These are phyloP conservation scores for Gerris lacustris DNA, from an alignment of 2,888 invertebrate species.

Conservation along the genomic window DNA sequence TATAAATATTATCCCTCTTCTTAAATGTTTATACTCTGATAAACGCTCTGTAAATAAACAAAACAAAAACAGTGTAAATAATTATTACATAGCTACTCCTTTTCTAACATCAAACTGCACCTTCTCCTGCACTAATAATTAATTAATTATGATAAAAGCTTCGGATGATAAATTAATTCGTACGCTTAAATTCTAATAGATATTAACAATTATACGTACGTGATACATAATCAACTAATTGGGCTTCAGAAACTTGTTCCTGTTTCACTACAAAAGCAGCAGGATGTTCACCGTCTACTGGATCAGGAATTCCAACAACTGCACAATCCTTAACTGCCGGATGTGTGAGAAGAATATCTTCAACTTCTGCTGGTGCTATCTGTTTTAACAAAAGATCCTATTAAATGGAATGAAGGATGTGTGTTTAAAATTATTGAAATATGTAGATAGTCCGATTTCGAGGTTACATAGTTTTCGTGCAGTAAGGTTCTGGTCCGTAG, in stretches of 20 bases:
- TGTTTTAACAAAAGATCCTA: constrained; percentile 36
- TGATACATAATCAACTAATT: constrained; percentile 46
- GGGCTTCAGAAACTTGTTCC: constrained; percentile 44
- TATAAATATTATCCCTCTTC: constrained; percentile 61
- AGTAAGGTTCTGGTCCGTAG: too few species aligned
- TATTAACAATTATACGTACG: constrained; percentile 45
- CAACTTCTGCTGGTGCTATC: constrained; percentile 79
- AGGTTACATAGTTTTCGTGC: too few species aligned
- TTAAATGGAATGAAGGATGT: not conserved
- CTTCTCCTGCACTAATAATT: too few species aligned
- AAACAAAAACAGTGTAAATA: not conserved
- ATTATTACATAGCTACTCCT: not conserved
- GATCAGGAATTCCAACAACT: constrained; percentile 65
- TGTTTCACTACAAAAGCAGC: constrained; percentile 58
- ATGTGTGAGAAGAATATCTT: constrained; percentile 60
- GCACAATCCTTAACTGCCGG: constrained; percentile 61
- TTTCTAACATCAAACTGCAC: too few species aligned
- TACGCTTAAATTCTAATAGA: too few species aligned
- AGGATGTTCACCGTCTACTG: constrained; percentile 59
- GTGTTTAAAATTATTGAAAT: too few species aligned
- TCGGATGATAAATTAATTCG: too few species aligned
- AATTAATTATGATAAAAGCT: too few species aligned
- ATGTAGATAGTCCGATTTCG: too few species aligned
- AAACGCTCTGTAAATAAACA: constrained; percentile 42
- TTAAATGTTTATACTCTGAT: constrained; percentile 58